phyloP scores from a whole-genome alignment of 2,113 vertebrate species.

The Carassius auratus region DNA sequence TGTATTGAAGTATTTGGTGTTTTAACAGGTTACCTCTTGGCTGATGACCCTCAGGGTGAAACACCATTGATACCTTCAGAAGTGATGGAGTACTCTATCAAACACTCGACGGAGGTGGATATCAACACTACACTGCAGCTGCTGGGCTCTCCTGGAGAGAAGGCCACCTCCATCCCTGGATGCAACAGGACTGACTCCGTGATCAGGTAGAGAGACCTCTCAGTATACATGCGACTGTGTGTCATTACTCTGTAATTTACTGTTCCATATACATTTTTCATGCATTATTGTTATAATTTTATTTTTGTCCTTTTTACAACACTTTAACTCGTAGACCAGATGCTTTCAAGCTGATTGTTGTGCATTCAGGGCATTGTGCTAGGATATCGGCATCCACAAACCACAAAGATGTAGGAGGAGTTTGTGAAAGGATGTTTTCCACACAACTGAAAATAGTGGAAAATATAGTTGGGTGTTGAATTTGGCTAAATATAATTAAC shows the following conservation, averaged over 20 bases:
- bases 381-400: neutral
- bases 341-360: neutral
- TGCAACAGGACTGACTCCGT: slow-evolving; percentile 97
- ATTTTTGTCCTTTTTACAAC: neutral
- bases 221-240: neutral
- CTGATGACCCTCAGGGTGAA: slow-evolving; percentile 98
- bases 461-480: neutral
- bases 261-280: neutral
- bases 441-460: neutral
- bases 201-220: slow-evolving; percentile 84
- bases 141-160: slow-evolving; percentile 96
- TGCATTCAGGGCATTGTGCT: neutral
- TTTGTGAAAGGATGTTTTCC: neutral
- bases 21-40: slow-evolving; percentile 93
- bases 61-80: slow-evolving; percentile 96
- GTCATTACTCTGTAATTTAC: neutral
- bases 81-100: slow-evolving; percentile 99
- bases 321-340: neutral
- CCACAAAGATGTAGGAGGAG: neutral
- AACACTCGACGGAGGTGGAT: slow-evolving; percentile 95
- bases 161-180: slow-evolving; percentile 96
- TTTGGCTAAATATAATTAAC: no score
- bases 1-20: neutral
- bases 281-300: neutral
- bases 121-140: slow-evolving; percentile 98